Evolutionary conservation across 2,113 vertebrate species (phyloP).

Genomic region (Prionailurus viverrinus): DNA sequence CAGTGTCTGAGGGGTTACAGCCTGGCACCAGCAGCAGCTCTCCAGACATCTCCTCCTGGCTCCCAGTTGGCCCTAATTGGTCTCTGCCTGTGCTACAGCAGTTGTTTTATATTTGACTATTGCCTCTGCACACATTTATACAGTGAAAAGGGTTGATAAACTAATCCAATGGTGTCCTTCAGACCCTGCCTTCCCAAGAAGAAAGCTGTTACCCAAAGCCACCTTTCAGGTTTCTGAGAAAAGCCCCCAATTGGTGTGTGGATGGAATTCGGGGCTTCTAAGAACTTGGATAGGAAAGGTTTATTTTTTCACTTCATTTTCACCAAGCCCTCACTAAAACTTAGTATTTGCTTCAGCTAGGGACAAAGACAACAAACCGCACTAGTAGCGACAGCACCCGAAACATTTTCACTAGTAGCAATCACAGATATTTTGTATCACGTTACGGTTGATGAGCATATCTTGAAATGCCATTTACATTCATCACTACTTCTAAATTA

Average conservation of each 20-base stretch:
- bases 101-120: neutral
- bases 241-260: neutral
- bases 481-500: conserved; percentile 35
- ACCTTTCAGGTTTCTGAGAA: conserved; percentile 1
- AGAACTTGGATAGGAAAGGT: neutral
- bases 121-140: neutral
- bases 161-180: neutral
- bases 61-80: neutral
- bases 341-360: conserved; percentile 8
- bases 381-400: neutral
- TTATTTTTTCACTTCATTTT: neutral
- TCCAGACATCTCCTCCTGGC: neutral
- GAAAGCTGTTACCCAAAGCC: neutral
- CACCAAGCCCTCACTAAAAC: neutral
- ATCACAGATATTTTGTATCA: conserved; percentile 12
- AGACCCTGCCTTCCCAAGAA: neutral
- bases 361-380: neutral
- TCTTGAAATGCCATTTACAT: conserved; percentile 52
- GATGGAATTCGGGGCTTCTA: neutral
- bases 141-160: neutral
- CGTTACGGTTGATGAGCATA: conserved; percentile 7
- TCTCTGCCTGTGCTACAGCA: neutral
- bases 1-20: neutral
- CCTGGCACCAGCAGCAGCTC: neutral
- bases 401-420: neutral